Evolutionary conservation across 1,140 invertebrate genomes (phyloP), one percentile per base, ranked within the genome.

Genomic region (Pogonus chalceus): DNA sequence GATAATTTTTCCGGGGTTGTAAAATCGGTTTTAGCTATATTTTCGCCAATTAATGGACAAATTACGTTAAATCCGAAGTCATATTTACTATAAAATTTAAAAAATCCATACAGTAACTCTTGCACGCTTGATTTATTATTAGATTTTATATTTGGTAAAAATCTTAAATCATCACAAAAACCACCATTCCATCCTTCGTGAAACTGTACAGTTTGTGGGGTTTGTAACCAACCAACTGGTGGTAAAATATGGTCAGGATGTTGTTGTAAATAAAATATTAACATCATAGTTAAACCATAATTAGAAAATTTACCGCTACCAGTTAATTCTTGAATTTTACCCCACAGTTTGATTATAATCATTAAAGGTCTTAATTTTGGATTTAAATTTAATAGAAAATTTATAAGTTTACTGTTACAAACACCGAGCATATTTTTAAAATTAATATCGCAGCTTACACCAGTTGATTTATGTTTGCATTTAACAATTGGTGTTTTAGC

Each of bases 401-500:
- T 73, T 1, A 86, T 74, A 1, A 87, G 66, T 24, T 72, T 59
- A 60, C 77, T 82, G 60, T 86, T 87, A 52, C 74, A 72, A 0
- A 80, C 70, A 7, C 79, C 81, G 1, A 85, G 67, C n/a, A 72
- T 69, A 53, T 80, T 81, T 61, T 81, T 83, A 62, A 86, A 83
- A 16, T 79, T 81, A n/a, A 88, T 63, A 62, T 87, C 85, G 59
- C 81, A 83, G 52, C 77, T 74, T 1, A 79, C 72, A 3, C 69
- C 60, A 0, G 76, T 81, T 4, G 70, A 68, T 2, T 70, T 52
- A 63, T 85, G 79, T 54, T 69, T 61, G 63, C 82, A 82, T 63
- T 85, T 85, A 14, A 88, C 77, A 57, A 88, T 85, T 21, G 85
- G 85, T 10, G 79, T 82, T 67, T 82, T 83, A 14, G 84, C 83